Percentiles rank a stretch among this genome's conserved stretches.
Evolutionary conservation across 2,888 invertebrate genomes (phyloP).

Genomic region (Chymomyza fuscimana): DNA sequence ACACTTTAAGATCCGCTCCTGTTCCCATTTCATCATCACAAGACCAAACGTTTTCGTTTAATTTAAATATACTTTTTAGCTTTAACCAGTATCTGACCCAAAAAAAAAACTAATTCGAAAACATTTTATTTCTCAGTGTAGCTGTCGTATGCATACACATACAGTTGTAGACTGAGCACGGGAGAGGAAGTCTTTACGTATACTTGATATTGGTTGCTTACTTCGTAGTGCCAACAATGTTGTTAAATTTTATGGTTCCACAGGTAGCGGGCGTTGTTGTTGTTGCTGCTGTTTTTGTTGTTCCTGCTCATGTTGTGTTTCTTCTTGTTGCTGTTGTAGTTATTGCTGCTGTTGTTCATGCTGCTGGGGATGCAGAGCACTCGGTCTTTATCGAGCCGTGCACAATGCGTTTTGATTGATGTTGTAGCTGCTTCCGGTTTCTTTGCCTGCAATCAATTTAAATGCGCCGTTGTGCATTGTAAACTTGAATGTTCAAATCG

Average conservation of each 20-base stretch:
- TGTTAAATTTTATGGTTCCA: slow-evolving; percentile 68
- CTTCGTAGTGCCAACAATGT: slow-evolving; percentile 30
- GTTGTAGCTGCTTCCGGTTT: slow-evolving; percentile 18
- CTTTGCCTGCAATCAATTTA: slow-evolving; percentile 68
- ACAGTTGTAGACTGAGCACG: neutral
- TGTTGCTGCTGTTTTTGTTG: slow-evolving; percentile 5
- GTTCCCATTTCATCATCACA: too few relatives aligned
- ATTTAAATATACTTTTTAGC: too few relatives aligned
- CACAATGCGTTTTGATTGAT: slow-evolving; percentile 61
- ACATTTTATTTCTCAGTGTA: neutral
- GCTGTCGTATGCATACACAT: neutral
- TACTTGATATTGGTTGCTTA: slow-evolving; percentile 39
- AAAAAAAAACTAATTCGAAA: too few relatives aligned
- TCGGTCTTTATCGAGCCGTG: slow-evolving; percentile 35
- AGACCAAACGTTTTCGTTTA: too few relatives aligned
- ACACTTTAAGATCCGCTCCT: too few relatives aligned
- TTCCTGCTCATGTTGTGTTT: neutral
- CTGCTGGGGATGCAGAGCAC: slow-evolving; percentile 17
- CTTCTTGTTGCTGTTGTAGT: neutral
- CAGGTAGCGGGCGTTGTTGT: slow-evolving; percentile 48
- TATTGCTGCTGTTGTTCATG: neutral
- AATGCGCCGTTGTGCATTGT: slow-evolving; percentile 71
- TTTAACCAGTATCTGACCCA: too few relatives aligned
- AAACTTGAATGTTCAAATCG: slow-evolving; percentile 21
- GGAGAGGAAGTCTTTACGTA: slow-evolving; percentile 61